A percentile compares a stretch with the other conserved stretches of the same genome.
Conservation (phyloP, 2,888 invertebrate species). For the Agrotis exclamationis region DNA sequence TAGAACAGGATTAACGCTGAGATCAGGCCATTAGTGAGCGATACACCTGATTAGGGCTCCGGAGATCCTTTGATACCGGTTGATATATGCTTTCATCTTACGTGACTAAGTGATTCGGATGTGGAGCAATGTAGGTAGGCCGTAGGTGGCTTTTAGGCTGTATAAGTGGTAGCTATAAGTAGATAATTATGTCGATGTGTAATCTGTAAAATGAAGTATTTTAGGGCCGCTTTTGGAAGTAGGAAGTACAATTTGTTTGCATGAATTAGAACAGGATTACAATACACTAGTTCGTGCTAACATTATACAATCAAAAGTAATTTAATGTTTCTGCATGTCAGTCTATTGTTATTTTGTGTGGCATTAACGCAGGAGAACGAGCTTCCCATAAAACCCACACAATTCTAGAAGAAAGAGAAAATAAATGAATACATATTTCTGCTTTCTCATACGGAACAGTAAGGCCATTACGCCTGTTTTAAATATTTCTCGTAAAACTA, state of each 20-base stretch:
- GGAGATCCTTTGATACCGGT: constrained; percentile 75
- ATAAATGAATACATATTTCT: background rate
- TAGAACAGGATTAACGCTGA: constrained; percentile 82
- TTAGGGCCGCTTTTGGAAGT: too few relatives aligned
- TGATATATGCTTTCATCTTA: constrained; percentile 76
- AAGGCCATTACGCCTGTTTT: constrained; percentile 10
- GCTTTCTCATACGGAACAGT: background rate
- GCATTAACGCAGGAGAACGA: background rate
- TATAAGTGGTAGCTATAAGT: constrained; percentile 20
- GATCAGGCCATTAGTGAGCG: constrained; percentile 86
- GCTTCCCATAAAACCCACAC: background rate
- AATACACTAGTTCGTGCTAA: background rate
- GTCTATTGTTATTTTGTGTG: background rate
- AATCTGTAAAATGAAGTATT: too few relatives aligned
- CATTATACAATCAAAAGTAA: background rate
- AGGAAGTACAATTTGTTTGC: background rate
- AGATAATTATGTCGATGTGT: constrained; percentile 4
- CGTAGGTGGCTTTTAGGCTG: constrained; percentile 24
- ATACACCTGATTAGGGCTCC: constrained; percentile 85
- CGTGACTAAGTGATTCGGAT: constrained; percentile 70
- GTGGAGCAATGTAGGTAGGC: constrained; percentile 29
- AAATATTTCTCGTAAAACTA: constrained; percentile 34
- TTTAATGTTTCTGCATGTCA: background rate
- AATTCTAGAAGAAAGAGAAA: background rate
- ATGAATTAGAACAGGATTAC: background rate